phyloP scores from a whole-genome alignment of 2,888 invertebrate genomes.

The Chydorus sphaericus region DNA sequence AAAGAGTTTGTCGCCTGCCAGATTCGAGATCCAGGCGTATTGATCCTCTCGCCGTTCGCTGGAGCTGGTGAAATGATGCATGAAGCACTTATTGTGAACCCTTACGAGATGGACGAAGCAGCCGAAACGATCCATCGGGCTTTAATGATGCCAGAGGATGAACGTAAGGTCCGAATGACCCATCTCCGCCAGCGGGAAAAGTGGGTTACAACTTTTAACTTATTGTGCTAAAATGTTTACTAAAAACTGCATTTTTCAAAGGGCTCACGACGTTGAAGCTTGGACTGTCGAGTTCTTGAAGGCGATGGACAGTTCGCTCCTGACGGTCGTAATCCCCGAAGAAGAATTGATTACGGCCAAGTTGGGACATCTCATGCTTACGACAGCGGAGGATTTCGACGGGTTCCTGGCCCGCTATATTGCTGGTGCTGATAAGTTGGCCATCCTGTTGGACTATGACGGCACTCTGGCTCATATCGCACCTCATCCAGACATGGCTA shows the following conservation, averaged over 20 bases:
- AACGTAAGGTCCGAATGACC: constrained; percentile 70
- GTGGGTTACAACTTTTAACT: background rate
- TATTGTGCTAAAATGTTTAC: background rate
- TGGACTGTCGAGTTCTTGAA: constrained; percentile 80
- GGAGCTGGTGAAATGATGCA: constrained; percentile 90
- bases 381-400: constrained; percentile 80
- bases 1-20: constrained; percentile 88
- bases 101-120: constrained; percentile 73
- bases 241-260: constrained; percentile 24
- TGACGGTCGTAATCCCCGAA: background rate
- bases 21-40: constrained; percentile 68
- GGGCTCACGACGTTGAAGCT: constrained; percentile 66
- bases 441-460: constrained; percentile 70
- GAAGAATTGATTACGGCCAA: constrained; percentile 43
- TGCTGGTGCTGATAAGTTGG: constrained; percentile 70
- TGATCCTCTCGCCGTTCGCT: constrained; percentile 79
- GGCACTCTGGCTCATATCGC: constrained; percentile 79
- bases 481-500: constrained; percentile 78
- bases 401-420: constrained; percentile 75
- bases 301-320: constrained; percentile 17
- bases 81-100: constrained; percentile 76
- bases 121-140: constrained; percentile 77
- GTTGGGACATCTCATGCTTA: constrained; percentile 51
- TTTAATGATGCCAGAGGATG: constrained; percentile 78
- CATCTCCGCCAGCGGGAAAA: constrained; percentile 58